These are phyloP conservation scores for Tiliacea aurago DNA, from an alignment of 2,888 invertebrate genomes.

Conservation along the genomic window DNA sequence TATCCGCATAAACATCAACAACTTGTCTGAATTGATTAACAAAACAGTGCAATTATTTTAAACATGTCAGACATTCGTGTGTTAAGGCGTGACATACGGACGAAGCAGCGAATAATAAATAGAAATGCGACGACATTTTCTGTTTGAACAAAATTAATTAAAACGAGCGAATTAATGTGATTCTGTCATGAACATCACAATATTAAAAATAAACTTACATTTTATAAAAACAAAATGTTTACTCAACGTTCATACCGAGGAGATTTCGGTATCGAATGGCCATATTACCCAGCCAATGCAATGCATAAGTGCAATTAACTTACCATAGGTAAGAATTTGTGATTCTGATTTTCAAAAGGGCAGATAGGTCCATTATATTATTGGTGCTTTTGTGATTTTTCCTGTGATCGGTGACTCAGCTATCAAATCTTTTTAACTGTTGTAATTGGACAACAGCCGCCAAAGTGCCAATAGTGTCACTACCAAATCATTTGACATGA, in stretches of 20 bases:
- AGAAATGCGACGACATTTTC: slow-evolving; percentile 15
- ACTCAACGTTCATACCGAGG: background rate
- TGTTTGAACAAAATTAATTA: slow-evolving; percentile 31
- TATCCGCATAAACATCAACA: background rate
- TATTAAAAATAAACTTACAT: slow-evolving; percentile 28
- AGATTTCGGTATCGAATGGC: background rate
- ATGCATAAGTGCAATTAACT: background rate
- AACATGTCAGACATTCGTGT: slow-evolving; percentile 4
- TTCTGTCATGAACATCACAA: slow-evolving; percentile 18
- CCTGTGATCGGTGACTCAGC: no score
- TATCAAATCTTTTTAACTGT: background rate
- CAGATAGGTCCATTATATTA: background rate
- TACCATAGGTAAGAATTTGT: background rate
- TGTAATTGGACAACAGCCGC: no score
- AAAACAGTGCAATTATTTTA: slow-evolving; percentile 4
- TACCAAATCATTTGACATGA: background rate
- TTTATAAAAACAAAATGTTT: slow-evolving; percentile 9
- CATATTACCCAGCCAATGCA: no score
- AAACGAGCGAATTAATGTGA: slow-evolving; percentile 34
- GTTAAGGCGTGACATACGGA: background rate
- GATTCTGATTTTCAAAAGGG: background rate
- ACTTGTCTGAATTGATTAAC: slow-evolving; percentile 1
- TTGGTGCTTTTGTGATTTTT: background rate
- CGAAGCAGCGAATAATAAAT: slow-evolving; percentile 12
- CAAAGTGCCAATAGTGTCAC: background rate